These are phyloP conservation scores for Helicorthomorpha holstii DNA, from an alignment of 1,140 invertebrate genomes.

Conservation along the genomic window DNA sequence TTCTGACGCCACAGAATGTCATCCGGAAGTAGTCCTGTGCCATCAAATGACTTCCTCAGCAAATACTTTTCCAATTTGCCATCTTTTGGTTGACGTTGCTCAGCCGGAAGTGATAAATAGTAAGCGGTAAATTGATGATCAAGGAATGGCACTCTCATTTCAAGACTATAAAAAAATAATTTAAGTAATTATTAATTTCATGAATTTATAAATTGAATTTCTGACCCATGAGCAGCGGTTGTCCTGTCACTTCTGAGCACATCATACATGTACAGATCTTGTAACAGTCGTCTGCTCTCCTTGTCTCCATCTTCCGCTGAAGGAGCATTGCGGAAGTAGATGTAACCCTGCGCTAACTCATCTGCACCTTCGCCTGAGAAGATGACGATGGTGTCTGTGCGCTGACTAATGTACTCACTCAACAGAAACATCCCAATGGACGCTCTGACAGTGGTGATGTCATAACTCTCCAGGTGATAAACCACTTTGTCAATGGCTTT, in stretches of 20 bases:
- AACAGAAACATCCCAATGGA: constrained; percentile 30
- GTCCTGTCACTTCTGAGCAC: constrained; percentile 26
- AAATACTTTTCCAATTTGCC: constrained; percentile 22
- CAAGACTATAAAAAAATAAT: constrained; percentile 17
- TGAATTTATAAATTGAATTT: not conserved
- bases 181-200: not conserved
- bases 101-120: constrained; percentile 35
- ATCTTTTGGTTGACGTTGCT: constrained; percentile 40
- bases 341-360: constrained; percentile 24
- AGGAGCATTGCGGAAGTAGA: constrained; percentile 25
- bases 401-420: constrained; percentile 26
- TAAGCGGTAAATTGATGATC: constrained; percentile 17
- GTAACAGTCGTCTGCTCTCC: constrained; percentile 24
- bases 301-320: constrained; percentile 19
- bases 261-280: constrained; percentile 27
- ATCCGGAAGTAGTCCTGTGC: constrained; percentile 32
- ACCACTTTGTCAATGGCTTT: constrained; percentile 25
- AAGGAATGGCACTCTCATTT: constrained; percentile 15
- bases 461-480: constrained; percentile 29
- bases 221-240: constrained; percentile 25
- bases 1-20: constrained; percentile 32
- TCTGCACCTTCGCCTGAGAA: constrained; percentile 31
- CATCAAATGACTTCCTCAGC: constrained; percentile 12
- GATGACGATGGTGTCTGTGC: constrained; percentile 26
- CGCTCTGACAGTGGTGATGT: constrained; percentile 30